A percentile compares a stretch with the other conserved stretches of the same genome.
Conservation (phyloP, 2,113 vertebrate species). For the Panthera leo region DNA sequence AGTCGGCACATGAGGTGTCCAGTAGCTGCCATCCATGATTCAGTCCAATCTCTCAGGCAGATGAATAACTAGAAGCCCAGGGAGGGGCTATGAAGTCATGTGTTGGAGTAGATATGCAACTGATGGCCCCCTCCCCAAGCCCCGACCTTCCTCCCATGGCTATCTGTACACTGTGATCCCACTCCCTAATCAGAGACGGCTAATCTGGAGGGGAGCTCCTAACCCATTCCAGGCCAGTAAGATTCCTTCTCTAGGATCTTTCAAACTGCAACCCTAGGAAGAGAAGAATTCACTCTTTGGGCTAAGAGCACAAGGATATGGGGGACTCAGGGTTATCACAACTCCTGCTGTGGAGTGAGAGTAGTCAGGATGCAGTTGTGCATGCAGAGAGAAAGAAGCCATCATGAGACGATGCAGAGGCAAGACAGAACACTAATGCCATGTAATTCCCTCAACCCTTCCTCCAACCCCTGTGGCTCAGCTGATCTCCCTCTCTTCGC, state of each 20-base stretch:
- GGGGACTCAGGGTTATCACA: not conserved
- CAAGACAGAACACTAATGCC: not conserved
- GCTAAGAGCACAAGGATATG: not conserved
- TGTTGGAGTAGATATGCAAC: not conserved
- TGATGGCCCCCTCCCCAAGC: too few species aligned
- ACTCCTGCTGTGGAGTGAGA: too few species aligned
- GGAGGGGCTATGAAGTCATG: not conserved
- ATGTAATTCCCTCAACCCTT: not conserved
- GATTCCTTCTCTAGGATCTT: not conserved
- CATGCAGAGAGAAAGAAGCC: not conserved
- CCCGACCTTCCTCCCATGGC: not conserved
- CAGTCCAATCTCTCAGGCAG: not conserved
- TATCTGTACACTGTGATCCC: not conserved
- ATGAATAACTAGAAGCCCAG: not conserved
- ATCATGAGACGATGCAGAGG: not conserved
- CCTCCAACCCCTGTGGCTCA: not conserved
- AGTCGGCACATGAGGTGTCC: not conserved
- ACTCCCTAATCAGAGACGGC: not conserved
- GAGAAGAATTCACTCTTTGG: not conserved
- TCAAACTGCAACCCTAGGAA: not conserved
- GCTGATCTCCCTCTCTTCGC: not conserved
- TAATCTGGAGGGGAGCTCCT: not conserved
- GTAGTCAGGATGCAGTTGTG: fast-evolving
- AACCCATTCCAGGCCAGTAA: not conserved
- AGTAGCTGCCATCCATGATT: not conserved